These are phyloP conservation scores for Cassiopea andromeda DNA, from an alignment of 30 jellyfish, hydroid and myxozoan genomes.

Conservation along the genomic window DNA sequence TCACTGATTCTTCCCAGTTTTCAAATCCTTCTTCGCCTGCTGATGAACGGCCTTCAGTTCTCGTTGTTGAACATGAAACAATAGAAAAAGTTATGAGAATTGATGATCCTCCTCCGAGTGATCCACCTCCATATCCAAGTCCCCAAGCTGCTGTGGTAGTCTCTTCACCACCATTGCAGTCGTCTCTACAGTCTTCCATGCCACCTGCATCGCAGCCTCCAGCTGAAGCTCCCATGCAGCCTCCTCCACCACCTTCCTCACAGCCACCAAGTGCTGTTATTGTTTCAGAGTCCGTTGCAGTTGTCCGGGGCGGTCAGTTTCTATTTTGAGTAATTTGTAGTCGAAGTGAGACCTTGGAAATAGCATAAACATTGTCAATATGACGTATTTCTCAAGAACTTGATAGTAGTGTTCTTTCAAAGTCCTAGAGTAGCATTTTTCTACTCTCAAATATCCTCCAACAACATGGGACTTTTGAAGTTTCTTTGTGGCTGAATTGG, in stretches of 20 bases:
- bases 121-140: background rate
- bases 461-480: too few relatives aligned
- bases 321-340: too few relatives aligned
- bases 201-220: too few relatives aligned
- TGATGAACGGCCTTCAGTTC: slow-evolving; percentile 17
- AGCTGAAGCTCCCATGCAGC: background rate
- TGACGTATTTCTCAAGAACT: background rate
- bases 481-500: background rate
- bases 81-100: background rate
- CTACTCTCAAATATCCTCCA: too few relatives aligned
- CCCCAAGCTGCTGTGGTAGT: background rate
- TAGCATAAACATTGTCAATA: background rate
- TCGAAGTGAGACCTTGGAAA: background rate
- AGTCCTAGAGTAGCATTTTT: too few relatives aligned
- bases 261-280: background rate
- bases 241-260: background rate
- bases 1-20: slow-evolving; percentile 58
- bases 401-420: too few relatives aligned
- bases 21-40: slow-evolving; percentile 33
- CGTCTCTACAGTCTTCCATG: too few relatives aligned
- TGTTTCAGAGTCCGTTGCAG: background rate
- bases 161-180: too few relatives aligned
- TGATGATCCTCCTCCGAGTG: slow-evolving; percentile 57
- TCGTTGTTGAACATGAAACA: slow-evolving; percentile 5
- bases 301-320: background rate